Base-by-base conservation (phyloP, 2,888 invertebrate genomes). In the Stenotaenia linearis region DNA sequence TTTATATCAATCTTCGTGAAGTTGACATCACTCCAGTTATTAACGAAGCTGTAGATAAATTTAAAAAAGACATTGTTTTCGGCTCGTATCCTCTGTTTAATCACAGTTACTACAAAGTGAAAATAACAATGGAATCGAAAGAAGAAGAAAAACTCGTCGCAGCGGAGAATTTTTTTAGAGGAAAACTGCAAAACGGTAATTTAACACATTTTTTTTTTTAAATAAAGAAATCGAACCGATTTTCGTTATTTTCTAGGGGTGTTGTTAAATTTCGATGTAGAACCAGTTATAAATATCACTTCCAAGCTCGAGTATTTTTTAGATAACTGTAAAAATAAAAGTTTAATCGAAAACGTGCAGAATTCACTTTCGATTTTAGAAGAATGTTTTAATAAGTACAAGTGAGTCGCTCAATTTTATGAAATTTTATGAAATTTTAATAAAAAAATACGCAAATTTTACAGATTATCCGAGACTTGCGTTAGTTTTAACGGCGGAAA, bases 401-500 rank as follows among this genome's bases (percentile, higher is more conserved):
- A 23, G 56, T 56, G 23, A 75, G 75, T 75, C n/a, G n/a, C n/a
- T n/a, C n/a, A n/a, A n/a, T n/a, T n/a, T n/a, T n/a, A n/a, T n/a
- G n/a, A n/a, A n/a, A n/a, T n/a, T n/a, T n/a, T n/a, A n/a, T n/a
- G n/a, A n/a, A n/a, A n/a, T n/a, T n/a, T n/a, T n/a, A n/a, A n/a
- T n/a, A n/a, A n/a, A n/a, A n/a, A n/a, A n/a, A n/a, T n/a, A n/a
- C n/a, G n/a, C n/a, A n/a, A n/a, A n/a, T n/a, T n/a, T 78, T 78
- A 45, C n/a, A 78, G 78, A 21, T 50, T 50, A 25, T 25, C 45
- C 0, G 92, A 95, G 86, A 88, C 96, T 18, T 95, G 96, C 84
- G 85, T 99, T 35, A 93, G 96, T 28, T 99, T 98, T 87, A 99
- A 99, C 85, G 99, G 99, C 3, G 99, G 99, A 1, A 99, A 99